Evolutionary conservation across 2,888 invertebrate species (phyloP).

Genomic region (Nomada lathburiana): DNA sequence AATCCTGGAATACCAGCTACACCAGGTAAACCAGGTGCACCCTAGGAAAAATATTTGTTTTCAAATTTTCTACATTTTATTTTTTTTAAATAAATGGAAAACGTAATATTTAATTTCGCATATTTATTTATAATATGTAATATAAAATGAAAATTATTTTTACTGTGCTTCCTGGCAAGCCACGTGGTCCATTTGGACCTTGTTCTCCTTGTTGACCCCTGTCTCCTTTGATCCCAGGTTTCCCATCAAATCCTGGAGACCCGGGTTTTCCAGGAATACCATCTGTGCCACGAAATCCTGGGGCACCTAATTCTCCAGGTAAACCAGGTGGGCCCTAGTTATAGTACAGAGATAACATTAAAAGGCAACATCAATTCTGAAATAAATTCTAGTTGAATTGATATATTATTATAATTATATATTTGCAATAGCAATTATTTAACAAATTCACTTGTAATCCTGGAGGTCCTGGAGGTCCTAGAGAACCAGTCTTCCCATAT

Average conservation of each 20-base stretch:
- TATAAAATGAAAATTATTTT: constrained; percentile 22
- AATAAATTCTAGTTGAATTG: neutral
- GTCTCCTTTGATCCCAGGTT: constrained; percentile 83
- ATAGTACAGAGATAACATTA: constrained; percentile 3
- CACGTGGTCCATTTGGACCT: constrained; percentile 84
- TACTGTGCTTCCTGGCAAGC: constrained; percentile 84
- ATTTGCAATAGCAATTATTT: neutral
- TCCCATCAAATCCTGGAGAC: constrained; percentile 82
- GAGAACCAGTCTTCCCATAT: constrained; percentile 88
- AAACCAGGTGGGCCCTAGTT: constrained; percentile 78
- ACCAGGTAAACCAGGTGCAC: constrained; percentile 75
- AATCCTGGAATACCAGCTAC: constrained; percentile 78
- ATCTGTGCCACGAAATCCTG: constrained; percentile 78
- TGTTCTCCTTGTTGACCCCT: constrained; percentile 84
- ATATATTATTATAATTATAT: neutral
- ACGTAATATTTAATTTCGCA: neutral
- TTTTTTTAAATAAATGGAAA: neutral
- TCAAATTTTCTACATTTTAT: neutral
- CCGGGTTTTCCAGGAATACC: constrained; percentile 83
- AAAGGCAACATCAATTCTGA: neutral
- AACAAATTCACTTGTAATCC: constrained; percentile 47
- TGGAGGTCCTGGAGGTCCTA: constrained; percentile 86
- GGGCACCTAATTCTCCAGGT: constrained; percentile 77
- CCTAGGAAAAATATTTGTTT: constrained; percentile 42
- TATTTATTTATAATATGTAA: neutral